phyloP scores from a whole-genome alignment of 2,888 invertebrate genomes.

The Ichneumon xanthorius region DNA sequence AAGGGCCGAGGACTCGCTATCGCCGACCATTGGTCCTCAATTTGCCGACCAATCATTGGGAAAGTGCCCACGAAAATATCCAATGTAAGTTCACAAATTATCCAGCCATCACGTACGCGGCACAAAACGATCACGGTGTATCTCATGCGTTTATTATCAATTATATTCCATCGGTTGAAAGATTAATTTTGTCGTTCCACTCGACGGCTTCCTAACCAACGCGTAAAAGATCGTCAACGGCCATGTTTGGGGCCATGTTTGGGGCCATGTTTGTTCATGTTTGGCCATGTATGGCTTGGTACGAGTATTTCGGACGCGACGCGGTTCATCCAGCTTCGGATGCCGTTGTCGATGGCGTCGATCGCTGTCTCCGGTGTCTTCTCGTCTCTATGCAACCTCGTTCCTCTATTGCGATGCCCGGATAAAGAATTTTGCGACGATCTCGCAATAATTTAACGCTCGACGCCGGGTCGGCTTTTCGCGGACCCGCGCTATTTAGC shows the following conservation, averaged over 20 bases:
- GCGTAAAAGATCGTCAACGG: slow-evolving; percentile 62
- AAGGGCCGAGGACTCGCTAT: slow-evolving; percentile 88
- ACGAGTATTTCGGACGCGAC: slow-evolving; percentile 51
- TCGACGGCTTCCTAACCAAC: slow-evolving; percentile 29
- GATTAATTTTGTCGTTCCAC: slow-evolving; percentile 11
- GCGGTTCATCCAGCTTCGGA: not conserved
- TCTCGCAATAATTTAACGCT: not conserved
- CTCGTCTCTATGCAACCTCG: not conserved
- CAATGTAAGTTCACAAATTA: slow-evolving; percentile 92
- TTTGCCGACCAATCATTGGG: slow-evolving; percentile 96
- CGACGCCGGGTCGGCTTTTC: slow-evolving; percentile 1
- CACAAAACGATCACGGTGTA: slow-evolving; percentile 40
- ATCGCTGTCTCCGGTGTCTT: not conserved
- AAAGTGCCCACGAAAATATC: slow-evolving; percentile 90
- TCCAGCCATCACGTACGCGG: slow-evolving; percentile 83
- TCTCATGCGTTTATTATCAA: slow-evolving; percentile 35
- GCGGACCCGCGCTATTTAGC: not conserved
- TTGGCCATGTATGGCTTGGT: slow-evolving; percentile 66
- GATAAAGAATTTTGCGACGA: not conserved
- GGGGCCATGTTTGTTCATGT: not conserved
- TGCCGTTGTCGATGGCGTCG: slow-evolving; percentile 3
- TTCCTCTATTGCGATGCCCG: not conserved
- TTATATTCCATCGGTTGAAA: slow-evolving; percentile 16
- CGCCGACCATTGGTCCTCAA: slow-evolving; percentile 94
- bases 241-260: slow-evolving; percentile 63